Percentiles rank a stretch among this genome's conserved stretches.
Evolutionary conservation across 2,797 vertebrate genomes (phyloP).

Genomic region (Premnoplex brunnescens): DNA sequence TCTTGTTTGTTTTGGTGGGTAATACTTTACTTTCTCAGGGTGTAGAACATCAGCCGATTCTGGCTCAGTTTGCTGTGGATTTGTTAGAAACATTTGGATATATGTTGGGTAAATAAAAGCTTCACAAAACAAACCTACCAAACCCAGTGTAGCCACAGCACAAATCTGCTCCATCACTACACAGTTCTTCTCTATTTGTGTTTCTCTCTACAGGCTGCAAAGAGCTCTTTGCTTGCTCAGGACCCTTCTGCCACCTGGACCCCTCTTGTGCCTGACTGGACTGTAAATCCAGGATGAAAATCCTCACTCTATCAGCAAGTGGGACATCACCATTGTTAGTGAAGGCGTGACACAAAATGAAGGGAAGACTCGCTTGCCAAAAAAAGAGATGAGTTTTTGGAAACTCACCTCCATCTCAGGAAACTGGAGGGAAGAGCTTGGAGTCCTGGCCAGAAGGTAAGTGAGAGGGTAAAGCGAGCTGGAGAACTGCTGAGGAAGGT

Average conservation of each 20-base stretch:
- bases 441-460: neutral
- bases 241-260: neutral
- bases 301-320: neutral
- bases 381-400: neutral
- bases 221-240: neutral
- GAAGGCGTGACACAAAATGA: neutral
- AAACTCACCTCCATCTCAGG: neutral
- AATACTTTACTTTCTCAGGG: neutral
- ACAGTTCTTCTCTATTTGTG: neutral
- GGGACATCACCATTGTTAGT: accelerated
- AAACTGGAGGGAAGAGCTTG: neutral
- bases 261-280: neutral
- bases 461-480: neutral
- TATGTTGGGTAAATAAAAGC: neutral
- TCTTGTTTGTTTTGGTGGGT: slow-evolving; percentile 12
- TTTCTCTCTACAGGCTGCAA: neutral
- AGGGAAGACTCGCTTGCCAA: neutral
- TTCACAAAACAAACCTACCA: neutral
- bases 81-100: neutral
- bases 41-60: neutral
- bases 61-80: neutral
- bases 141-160: neutral
- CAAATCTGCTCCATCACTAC: neutral
- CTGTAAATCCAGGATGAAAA: neutral
- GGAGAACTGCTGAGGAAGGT: neutral